Conservation (phyloP, 1,140 invertebrate genomes). For the Drosophila busckii region DNA sequence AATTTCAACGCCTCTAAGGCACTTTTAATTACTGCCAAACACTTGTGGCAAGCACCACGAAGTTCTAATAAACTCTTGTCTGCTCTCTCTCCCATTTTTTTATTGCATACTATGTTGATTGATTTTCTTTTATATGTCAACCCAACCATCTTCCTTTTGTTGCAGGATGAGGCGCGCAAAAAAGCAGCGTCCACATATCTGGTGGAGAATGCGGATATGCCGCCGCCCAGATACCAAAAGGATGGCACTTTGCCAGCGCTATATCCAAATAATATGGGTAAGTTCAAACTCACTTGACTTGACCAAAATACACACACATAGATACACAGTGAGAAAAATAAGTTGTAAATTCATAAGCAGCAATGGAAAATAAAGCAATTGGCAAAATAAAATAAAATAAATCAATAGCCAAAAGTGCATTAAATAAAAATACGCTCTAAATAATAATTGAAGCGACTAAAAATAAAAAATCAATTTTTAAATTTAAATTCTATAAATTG, state of each 20-base stretch:
- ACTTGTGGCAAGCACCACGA: slow-evolving; percentile 21
- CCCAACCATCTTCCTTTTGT: not conserved
- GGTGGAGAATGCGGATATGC: slow-evolving; percentile 80
- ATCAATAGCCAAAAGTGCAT: too few relatives aligned
- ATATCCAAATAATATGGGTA: slow-evolving; percentile 79
- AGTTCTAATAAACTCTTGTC: not conserved
- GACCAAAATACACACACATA: not conserved
- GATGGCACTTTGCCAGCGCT: slow-evolving; percentile 80
- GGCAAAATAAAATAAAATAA: too few relatives aligned
- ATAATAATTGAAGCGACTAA: too few relatives aligned
- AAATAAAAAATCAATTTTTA: too few relatives aligned
- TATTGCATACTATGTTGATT: slow-evolving; percentile 10
- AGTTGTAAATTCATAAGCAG: too few relatives aligned
- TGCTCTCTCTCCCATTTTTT: slow-evolving; percentile 17
- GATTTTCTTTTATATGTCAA: slow-evolving; percentile 4
- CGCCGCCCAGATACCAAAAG: slow-evolving; percentile 78
- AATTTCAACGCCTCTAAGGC: slow-evolving; percentile 58
- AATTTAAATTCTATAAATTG: too few relatives aligned
- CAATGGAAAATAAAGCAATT: too few relatives aligned
- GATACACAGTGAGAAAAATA: too few relatives aligned
- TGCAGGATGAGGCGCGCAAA: slow-evolving; percentile 82
- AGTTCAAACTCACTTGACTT: slow-evolving; percentile 26
- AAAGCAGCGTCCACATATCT: slow-evolving; percentile 82
- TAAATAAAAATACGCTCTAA: too few relatives aligned
- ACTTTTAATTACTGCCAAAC: slow-evolving; percentile 66